Base-by-base conservation (phyloP, 1,140 invertebrate genomes). In the Rhagoletis zephyria region DNA sequence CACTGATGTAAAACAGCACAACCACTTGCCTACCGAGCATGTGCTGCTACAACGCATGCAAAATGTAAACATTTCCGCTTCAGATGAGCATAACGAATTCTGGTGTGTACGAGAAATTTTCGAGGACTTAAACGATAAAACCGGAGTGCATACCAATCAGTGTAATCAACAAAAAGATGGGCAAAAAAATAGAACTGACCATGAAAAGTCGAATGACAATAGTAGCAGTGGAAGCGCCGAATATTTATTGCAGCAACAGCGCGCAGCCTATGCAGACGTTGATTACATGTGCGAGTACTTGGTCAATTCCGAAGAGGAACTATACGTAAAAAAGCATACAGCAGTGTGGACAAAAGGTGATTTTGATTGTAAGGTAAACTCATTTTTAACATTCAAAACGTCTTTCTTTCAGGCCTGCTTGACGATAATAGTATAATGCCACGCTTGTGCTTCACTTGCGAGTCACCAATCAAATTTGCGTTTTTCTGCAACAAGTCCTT, bases 271-370 rank as follows among this genome's bases (percentile, higher is more conserved):
- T 4, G 30, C 56, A 6, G 74, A 63, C 4, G 81, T 64, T 10
- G 86, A 87, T 70, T 87, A 87, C 64, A 91, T 93, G 90, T 91
- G 89, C 67, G 92, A 93, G 70, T 93, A 91, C 51, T 89, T 92
- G 74, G 89, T 93, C 0, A 93, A 92, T 88, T 93, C 92, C 89
- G 97, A 98, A 94, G 97, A 98, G 93, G 98, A 99, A 93, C 93
- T 99, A 16, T 99, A 98, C 94, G 95, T 97, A 12, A 96, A 95
- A 89, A 97, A 96, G 6, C 95, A 96, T 90, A 96, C 97, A 40
- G 97, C 97, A 30, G 95, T 98, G 42, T 97, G 97, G 95, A 95
- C 95, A 3, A 95, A 95, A 94, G 95, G 95, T 93, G 4, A 59
- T 56, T 60, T 3, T 59, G 2, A 60, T 6, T 60, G 61, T 63